Base-by-base conservation (phyloP, 2,113 vertebrate genomes). In the Podarcis cretensis region DNA sequence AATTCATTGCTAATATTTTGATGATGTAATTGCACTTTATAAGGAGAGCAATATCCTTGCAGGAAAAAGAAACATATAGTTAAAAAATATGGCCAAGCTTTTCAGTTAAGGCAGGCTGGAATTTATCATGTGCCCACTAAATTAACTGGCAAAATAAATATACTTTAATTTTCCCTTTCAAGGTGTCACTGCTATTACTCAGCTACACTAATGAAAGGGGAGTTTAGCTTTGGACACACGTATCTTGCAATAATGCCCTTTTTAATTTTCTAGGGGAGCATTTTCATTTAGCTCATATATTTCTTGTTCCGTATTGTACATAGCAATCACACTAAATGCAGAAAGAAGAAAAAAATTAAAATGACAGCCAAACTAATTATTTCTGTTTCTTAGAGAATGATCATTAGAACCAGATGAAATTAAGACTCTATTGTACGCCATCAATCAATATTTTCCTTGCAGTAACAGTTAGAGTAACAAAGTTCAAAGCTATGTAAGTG, bases 121-220 rank as follows among this genome's bases (percentile, higher is more conserved):
- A 95, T 94, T 93, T 89, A 86, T 92, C 91, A 84, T 90, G 63
- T 69, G 71, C 86, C 89, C 21, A 73, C 35, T 90, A 85, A 93
- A 79, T 63, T 91, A 92, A 90, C 77, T 88, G 89, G 71, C 37
- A 76, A 92, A 94, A 93, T 92, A 92, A 96, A 92, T 77, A 57
- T 85, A 87, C 59, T 90, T 87, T 91, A 91, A 92, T 90, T 95
- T 91, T 92, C 76, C 85, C 92, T 32, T 86, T 95, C 78, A 66
- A 23, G 35, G 32, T 94, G 83, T 88, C 78, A 86, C 73, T 90
- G 84, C 79, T 90, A 87, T 86, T 87, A 74, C 91, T 91, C 71
- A 74, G 90, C 76, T 83, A 89, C 59, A 63, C 84, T 76, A 91
- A 63, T 83, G 91, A 91, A 79, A 37, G 13, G 5, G 14, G 63